Percentiles rank a stretch among this genome's conserved stretches.
phyloP scores from a whole-genome alignment of 2,113 vertebrate genomes.

The Scytalopus superciliaris region DNA sequence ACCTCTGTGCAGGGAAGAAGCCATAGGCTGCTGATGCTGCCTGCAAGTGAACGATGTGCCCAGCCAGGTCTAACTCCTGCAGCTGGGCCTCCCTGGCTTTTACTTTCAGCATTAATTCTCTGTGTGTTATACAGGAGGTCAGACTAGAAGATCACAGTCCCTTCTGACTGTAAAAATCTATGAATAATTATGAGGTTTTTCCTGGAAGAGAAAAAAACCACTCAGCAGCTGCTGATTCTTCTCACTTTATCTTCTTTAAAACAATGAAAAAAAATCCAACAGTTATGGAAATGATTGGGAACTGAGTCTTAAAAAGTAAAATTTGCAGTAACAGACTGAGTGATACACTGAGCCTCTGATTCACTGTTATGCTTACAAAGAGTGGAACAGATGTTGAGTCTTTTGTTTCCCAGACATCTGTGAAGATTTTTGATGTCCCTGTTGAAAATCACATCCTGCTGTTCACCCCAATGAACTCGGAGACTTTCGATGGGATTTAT shows the following conservation, averaged over 20 bases:
- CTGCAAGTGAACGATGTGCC: neutral
- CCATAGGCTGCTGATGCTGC: neutral
- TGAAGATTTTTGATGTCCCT: conserved; percentile 82
- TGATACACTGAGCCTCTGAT: conserved; percentile 16
- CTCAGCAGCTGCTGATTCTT: neutral
- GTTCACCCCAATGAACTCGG: conserved; percentile 79
- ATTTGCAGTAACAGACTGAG: neutral
- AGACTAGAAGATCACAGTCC: neutral
- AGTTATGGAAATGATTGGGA: neutral
- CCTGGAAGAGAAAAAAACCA: neutral
- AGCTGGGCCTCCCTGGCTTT: neutral
- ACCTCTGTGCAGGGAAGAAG: neutral
- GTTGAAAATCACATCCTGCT: conserved; percentile 87
- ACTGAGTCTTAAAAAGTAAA: neutral
- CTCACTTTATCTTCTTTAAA: neutral
- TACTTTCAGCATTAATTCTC: neutral
- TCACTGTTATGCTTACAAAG: conserved; percentile 23
- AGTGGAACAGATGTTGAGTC: conserved; percentile 24
- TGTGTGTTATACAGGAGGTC: neutral
- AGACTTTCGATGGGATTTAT: conserved; percentile 68
- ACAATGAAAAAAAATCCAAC: neutral
- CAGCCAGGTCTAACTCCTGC: neutral
- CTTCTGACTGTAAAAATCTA: neutral
- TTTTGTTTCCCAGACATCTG: conserved; percentile 79
- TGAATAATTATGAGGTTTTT: neutral